phyloP scores from a whole-genome alignment of 2,888 invertebrate genomes.

The Erebia ligea region DNA sequence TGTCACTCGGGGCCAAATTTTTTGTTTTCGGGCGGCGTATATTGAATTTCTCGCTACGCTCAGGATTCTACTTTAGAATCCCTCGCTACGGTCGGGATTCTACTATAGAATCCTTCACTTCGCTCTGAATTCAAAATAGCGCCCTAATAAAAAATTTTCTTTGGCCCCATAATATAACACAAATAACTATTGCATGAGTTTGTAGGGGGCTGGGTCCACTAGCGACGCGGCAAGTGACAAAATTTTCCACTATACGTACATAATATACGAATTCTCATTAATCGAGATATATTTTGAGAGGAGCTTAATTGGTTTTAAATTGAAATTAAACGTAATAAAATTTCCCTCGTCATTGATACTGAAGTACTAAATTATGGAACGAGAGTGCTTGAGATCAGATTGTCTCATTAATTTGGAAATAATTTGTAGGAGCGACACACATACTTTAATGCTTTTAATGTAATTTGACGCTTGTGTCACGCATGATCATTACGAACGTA shows the following conservation, averaged over 20 bases:
- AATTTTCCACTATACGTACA: background rate
- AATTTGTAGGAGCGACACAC: conserved; percentile 38
- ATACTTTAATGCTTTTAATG: conserved; percentile 25
- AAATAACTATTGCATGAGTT: no score
- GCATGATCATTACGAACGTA: background rate
- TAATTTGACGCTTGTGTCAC: conserved; percentile 17
- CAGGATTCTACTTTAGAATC: no score
- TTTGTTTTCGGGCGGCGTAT: no score
- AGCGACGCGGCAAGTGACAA: no score
- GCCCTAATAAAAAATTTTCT: no score
- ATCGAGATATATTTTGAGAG: conserved; percentile 6
- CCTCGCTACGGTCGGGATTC: no score
- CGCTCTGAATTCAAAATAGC: no score
- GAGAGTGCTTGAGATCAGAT: conserved; percentile 33
- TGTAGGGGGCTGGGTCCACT: no score
- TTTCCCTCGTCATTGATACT: conserved; percentile 36
- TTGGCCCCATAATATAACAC: no score
- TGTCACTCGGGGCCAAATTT: no score
- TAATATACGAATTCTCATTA: background rate
- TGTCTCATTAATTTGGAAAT: conserved; percentile 39
- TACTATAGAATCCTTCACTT: no score
- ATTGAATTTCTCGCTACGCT: no score
- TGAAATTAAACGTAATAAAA: conserved; percentile 40
- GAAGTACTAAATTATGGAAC: conserved; percentile 33
- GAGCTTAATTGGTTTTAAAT: conserved; percentile 22